These are phyloP conservation scores for Coturnix japonica DNA, from an alignment of 2,113 vertebrate species.

Conservation along the genomic window DNA sequence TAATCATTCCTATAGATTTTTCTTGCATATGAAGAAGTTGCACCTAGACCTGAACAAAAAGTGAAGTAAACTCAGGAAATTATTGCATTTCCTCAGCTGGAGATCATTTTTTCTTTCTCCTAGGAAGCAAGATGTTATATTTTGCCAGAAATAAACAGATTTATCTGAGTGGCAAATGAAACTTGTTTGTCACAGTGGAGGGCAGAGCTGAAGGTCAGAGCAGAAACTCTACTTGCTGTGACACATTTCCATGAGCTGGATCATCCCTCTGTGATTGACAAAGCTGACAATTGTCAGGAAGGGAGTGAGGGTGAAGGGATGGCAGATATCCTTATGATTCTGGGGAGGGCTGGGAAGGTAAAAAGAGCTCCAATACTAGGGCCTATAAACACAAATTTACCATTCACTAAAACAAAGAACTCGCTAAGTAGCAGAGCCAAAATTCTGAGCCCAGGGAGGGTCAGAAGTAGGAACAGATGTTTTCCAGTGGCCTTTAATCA, in stretches of 20 bases:
- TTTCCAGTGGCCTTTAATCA: constrained; percentile 24
- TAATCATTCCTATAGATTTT: constrained; percentile 16
- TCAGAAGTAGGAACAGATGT: neutral
- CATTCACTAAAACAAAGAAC: constrained; percentile 38
- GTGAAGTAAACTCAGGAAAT: constrained; percentile 21
- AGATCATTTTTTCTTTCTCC: neutral
- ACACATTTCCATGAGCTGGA: constrained; percentile 72
- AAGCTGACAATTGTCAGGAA: constrained; percentile 67
- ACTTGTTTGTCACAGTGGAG: constrained; percentile 74
- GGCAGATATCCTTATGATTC: constrained; percentile 41
- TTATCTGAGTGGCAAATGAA: constrained; percentile 70
- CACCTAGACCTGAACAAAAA: neutral
- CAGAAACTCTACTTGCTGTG: constrained; percentile 46
- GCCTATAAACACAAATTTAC: constrained; percentile 6
- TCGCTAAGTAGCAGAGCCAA: neutral
- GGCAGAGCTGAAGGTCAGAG: constrained; percentile 72
- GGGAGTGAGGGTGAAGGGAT: constrained; percentile 61
- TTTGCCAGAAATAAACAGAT: constrained; percentile 59
- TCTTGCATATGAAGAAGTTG: neutral
- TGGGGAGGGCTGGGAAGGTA: neutral
- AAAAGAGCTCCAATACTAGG: neutral
- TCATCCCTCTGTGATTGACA: constrained; percentile 73
- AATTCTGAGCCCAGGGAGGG: constrained; percentile 4
- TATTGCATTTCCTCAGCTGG: constrained; percentile 7
- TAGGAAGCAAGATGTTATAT: constrained; percentile 34